Percentiles rank a stretch among this genome's conserved stretches.
Conservation (phyloP, 2,888 invertebrate species). For the Archips crataeganus region DNA sequence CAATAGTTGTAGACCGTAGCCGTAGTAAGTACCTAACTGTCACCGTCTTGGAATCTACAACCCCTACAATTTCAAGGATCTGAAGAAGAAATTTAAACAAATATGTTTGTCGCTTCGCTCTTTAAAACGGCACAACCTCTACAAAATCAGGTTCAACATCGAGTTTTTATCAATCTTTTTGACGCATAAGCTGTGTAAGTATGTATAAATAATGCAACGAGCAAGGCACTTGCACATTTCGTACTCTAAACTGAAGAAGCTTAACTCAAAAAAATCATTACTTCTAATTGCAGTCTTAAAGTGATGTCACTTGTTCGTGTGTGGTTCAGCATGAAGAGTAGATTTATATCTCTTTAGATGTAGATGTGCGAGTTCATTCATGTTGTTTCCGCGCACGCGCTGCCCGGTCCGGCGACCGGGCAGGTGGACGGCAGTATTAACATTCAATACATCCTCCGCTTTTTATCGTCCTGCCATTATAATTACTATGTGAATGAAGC, state of each 20-base stretch:
- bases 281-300: background rate
- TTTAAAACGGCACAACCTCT: slow-evolving; percentile 8
- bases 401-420: slow-evolving; percentile 50
- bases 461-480: slow-evolving; percentile 52
- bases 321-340: background rate
- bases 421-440: slow-evolving; percentile 49
- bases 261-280: background rate
- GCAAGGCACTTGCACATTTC: slow-evolving; percentile 36
- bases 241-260: background rate
- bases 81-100: too few species aligned
- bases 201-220: slow-evolving; percentile 41
- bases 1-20: too few species aligned
- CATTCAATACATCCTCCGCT: slow-evolving; percentile 54
- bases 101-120: slow-evolving; percentile 7
- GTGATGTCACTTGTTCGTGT: background rate
- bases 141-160: slow-evolving; percentile 38
- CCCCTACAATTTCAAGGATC: background rate
- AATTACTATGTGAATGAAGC: slow-evolving; percentile 38
- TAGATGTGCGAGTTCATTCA: slow-evolving; percentile 33
- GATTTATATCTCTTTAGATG: background rate
- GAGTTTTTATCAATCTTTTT: slow-evolving; percentile 40
- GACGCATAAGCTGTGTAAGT: slow-evolving; percentile 41
- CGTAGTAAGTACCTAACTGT: background rate
- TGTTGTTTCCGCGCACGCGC: slow-evolving; percentile 60
- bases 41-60: background rate